Evolutionary conservation across 1,140 invertebrate genomes (phyloP).

Genomic region (Atopsyche davidsoni): DNA sequence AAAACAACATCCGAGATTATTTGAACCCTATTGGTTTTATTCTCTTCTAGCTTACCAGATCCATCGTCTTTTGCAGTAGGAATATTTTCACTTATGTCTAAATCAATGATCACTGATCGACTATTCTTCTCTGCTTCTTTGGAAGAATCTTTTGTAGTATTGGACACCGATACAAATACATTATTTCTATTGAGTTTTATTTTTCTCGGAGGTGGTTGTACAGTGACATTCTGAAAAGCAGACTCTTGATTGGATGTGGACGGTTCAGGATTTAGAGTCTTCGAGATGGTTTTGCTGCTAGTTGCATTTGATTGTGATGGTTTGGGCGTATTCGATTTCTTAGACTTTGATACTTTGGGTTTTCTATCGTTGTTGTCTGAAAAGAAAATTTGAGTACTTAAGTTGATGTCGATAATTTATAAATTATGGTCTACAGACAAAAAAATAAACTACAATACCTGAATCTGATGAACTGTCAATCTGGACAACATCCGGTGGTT

Average conservation of each 20-base stretch:
- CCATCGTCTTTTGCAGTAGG: background rate
- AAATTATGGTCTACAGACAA: too few relatives aligned
- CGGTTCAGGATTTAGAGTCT: too few relatives aligned
- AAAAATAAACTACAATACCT: too few relatives aligned
- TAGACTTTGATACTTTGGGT: too few relatives aligned
- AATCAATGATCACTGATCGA: background rate
- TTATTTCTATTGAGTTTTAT: constrained; percentile 46
- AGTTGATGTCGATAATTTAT: too few relatives aligned
- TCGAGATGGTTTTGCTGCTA: too few relatives aligned
- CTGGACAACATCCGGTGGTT: constrained; percentile 44
- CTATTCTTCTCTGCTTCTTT: constrained; percentile 29
- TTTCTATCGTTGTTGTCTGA: too few relatives aligned
- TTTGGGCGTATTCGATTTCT: too few relatives aligned
- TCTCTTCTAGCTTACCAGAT: background rate
- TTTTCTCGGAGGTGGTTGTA: constrained; percentile 34
- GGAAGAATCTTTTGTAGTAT: constrained; percentile 12
- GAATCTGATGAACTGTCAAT: constrained; percentile 40
- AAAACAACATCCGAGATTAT: background rate
- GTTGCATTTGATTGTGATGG: too few relatives aligned
- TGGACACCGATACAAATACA: constrained; percentile 20
- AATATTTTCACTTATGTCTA: constrained; percentile 1
- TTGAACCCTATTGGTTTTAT: background rate
- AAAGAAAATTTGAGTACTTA: too few relatives aligned
- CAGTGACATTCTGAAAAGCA: too few relatives aligned
- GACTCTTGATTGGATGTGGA: too few relatives aligned